Base-by-base conservation (phyloP, 1,140 invertebrate genomes). In the Drosophila leontia region DNA sequence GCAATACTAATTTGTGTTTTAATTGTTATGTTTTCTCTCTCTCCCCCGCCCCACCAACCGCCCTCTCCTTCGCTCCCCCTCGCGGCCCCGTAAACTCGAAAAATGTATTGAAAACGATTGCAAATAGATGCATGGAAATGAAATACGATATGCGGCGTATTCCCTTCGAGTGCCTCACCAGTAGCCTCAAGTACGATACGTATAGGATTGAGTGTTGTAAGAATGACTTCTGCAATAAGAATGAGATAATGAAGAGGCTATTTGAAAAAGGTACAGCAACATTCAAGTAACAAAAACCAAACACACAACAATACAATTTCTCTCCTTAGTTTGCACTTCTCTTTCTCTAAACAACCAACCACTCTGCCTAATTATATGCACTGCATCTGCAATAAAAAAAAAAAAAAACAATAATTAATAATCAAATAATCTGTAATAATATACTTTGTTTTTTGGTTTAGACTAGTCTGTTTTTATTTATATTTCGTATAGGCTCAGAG, bases 221-320 rank as follows among this genome's bases (percentile, higher is more conserved):
- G 61, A 76, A 67, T 59, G 92, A 93, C 80, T 93, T 85, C 84
- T 93, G 92, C 91, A 93, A 93, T 91, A 91, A 92, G 79, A 80
- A 93, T 78, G 86, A 91, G 75, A 61, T 92, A 67, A 78, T 92
- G 79, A 90, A 79, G 78, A 88, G 81, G 83, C 80, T 81, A 80
- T 83, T 92, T 80, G 68, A 84, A 64, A 79, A 69, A 92, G 91
- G 91, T 92, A 92, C 77, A 76, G 76, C 59, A 72, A 60, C 56
- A 64, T 63, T 63, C 51, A 69, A 68, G 32, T 67, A 80, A 85
- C 57, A 60, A 77, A 39, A 61, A 75, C 35, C 26, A 80, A 77
- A 55, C 35, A 56, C 64, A 39, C 42, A 78, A 71, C 47, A 61
- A 58, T 58, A 50, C 60, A 72, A 48, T 76, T 75, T 75, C 63